These are phyloP conservation scores for Venturia canescens DNA, from an alignment of 1,140 invertebrate species.

Conservation along the genomic window DNA sequence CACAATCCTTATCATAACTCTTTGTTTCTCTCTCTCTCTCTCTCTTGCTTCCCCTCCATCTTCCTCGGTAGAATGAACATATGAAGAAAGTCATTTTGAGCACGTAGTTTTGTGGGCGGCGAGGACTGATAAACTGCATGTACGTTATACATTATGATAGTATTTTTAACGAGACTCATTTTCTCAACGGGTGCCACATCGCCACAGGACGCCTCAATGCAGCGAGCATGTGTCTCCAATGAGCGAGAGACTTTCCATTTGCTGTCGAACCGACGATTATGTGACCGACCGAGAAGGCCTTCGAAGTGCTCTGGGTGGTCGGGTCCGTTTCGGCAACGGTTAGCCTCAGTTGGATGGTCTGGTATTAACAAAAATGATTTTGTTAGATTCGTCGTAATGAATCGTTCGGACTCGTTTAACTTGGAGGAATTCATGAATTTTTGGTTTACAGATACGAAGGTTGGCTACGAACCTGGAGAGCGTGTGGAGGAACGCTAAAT, in stretches of 20 bases:
- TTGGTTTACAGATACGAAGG: too few species aligned
- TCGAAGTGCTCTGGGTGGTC: constrained; percentile 64
- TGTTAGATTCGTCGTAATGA: too few species aligned
- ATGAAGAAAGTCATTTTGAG: constrained; percentile 21
- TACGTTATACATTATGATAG: constrained; percentile 9
- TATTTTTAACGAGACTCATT: constrained; percentile 68
- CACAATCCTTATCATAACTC: not conserved
- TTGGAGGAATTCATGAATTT: too few species aligned
- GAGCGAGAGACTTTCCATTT: constrained; percentile 83
- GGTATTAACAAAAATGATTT: constrained; percentile 40
- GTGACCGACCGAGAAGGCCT: constrained; percentile 82
- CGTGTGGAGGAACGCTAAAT: constrained; percentile 84
- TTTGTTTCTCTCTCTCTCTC: not conserved
- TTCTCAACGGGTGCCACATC: constrained; percentile 90
- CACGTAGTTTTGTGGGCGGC: constrained; percentile 26
- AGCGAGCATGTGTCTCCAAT: constrained; percentile 91
- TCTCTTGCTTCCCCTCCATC: not conserved
- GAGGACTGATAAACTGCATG: constrained; percentile 11
- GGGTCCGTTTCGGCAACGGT: constrained; percentile 80
- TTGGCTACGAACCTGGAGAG: constrained; percentile 77
- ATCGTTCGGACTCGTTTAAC: too few species aligned
- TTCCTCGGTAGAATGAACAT: not conserved
- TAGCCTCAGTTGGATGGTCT: constrained; percentile 84
- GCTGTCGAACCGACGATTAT: constrained; percentile 84
- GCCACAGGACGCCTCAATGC: constrained; percentile 88